Percentiles rank a stretch among this genome's conserved stretches.
phyloP scores from a whole-genome alignment of 64 coral and sea anemone species.

The Stylophora pistillata region DNA sequence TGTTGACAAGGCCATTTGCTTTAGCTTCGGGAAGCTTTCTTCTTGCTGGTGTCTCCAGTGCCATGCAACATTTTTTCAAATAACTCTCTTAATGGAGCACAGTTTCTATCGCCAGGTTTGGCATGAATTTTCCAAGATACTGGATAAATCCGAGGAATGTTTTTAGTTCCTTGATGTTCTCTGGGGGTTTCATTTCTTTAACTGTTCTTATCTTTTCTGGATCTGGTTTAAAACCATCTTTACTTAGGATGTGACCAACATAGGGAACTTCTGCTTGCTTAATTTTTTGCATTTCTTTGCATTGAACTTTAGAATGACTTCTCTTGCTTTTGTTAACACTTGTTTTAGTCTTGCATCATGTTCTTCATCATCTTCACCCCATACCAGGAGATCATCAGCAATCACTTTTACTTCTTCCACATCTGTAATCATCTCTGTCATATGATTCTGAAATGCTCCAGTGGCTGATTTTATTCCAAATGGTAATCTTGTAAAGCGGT shows the following conservation, averaged over 20 bases:
- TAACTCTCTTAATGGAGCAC: constrained; percentile 55
- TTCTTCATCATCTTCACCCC: constrained; percentile 22
- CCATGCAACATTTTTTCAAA: no score
- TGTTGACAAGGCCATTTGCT: no score
- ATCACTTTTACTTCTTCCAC: constrained; percentile 17
- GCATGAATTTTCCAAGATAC: constrained; percentile 54
- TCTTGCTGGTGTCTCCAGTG: no score
- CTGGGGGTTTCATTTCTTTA: constrained; percentile 29
- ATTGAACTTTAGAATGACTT: constrained; percentile 45
- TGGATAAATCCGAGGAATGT: no score
- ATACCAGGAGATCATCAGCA: constrained; percentile 45
- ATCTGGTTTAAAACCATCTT: constrained; percentile 51
- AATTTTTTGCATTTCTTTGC: constrained; percentile 30
- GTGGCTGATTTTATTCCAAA: constrained; percentile 56
- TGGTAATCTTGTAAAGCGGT: constrained; percentile 47
- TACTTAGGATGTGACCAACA: constrained; percentile 39
- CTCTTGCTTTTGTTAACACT: constrained; percentile 31
- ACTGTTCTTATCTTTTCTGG: constrained; percentile 47
- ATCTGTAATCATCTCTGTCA: constrained; percentile 37
- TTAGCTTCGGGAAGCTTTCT: no score
- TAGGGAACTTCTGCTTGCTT: constrained; percentile 27
- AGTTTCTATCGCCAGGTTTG: constrained; percentile 10
- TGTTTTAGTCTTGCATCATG: constrained; percentile 40
- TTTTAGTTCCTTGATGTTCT: constrained; percentile 21
- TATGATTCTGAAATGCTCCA: constrained; percentile 58